Percentiles rank a stretch among this genome's conserved stretches.
Conservation (phyloP, 2,113 vertebrate species). For the Megaceryle torquata region DNA sequence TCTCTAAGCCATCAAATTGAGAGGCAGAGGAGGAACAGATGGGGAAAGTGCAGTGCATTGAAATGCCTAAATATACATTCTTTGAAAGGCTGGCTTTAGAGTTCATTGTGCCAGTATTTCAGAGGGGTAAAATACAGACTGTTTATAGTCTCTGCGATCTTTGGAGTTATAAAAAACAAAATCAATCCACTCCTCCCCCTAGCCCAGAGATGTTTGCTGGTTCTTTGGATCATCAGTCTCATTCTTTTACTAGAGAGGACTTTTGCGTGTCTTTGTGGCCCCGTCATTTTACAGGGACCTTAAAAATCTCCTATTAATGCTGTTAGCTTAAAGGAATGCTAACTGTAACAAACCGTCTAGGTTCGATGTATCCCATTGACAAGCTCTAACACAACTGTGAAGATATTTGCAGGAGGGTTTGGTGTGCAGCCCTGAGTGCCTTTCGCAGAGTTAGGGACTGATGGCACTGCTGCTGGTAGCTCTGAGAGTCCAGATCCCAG, state of each 20-base stretch:
- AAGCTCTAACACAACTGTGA: not conserved
- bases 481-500: not conserved
- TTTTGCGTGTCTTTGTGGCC: not conserved
- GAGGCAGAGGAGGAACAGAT: not conserved
- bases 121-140: not conserved
- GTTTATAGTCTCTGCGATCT: not conserved
- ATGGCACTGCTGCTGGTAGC: not conserved
- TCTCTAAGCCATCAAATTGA: not conserved
- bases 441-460: not conserved
- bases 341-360: not conserved
- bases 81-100: not conserved
- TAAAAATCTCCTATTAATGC: not conserved
- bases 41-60: not conserved
- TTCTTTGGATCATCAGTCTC: not conserved
- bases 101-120: not conserved
- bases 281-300: not conserved
- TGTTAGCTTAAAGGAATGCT: not conserved
- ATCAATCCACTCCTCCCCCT: not conserved
- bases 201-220: not conserved
- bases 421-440: not conserved
- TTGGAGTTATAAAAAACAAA: not conserved
- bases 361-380: not conserved
- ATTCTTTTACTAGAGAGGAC: not conserved
- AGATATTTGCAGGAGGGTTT: not conserved
- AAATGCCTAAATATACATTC: not conserved